Base-by-base conservation (phyloP, 2,113 vertebrate genomes). In the Hepsetus odoe region DNA sequence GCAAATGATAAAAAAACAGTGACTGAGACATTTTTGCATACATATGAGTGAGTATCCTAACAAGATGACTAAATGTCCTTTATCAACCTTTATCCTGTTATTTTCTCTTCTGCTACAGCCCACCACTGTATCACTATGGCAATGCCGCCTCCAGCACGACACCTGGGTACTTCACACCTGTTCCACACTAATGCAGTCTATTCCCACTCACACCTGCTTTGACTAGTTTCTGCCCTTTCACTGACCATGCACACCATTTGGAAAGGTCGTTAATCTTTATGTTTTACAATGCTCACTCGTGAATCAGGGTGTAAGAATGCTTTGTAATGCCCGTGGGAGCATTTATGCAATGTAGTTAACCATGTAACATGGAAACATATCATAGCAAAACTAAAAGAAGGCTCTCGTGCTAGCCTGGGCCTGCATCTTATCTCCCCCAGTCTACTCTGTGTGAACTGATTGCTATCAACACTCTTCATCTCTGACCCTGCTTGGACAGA, bases 131-230 rank as follows among this genome's bases (percentile, higher is more conserved):
- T 92, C 87, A 85, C 86, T 68, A 82, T 69, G 32, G 84, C 78
- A 84, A 13, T 86, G 80, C 87, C 84, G 90, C 90, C 91, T 74
- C 80, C 88, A 86, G 89, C 87, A 64, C 40, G 85, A 76, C 89
- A 91, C 90, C 92, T 91, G 90, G 90, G 72, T 84, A 61, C 75
- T 85, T 86, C 90, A 88, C 89, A 91, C 88, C 92, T 92, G 89
- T 79, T 87, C 62, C 0, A 28, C 53, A 81, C 67, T 44, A 22
- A 55, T 14, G 16, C 24, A 3, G 74, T 69, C 64, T 32, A 16
- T 68, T 22, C 38, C 56, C 49, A 32, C 51, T 22, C 65, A 33
- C 75, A 69, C 75, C 75, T 77, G 64, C 30, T 53, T 75, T 26
- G 33, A 38, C 65, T 62, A 32, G 30, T 53, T 26, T 18, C 66